phyloP scores from a whole-genome alignment of 2,888 invertebrate species.

The Glomeris marginata region DNA sequence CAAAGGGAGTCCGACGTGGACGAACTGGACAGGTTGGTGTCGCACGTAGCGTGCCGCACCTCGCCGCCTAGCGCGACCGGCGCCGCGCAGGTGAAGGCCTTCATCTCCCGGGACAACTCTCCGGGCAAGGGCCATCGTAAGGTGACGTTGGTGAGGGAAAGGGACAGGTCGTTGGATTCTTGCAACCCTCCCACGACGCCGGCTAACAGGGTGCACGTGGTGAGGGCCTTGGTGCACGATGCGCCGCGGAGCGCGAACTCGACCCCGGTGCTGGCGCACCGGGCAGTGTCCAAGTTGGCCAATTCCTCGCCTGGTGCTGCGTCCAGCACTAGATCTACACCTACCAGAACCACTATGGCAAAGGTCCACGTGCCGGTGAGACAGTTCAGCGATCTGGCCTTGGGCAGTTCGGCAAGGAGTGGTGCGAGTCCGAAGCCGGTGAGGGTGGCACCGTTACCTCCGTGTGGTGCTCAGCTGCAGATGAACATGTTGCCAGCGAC shows the following conservation, averaged over 20 bases:
- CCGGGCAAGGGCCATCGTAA: neutral
- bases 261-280: slow-evolving; percentile 12
- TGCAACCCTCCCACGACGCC: neutral
- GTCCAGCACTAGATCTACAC: slow-evolving; percentile 15
- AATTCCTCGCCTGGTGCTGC: slow-evolving; percentile 2
- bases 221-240: slow-evolving; percentile 11
- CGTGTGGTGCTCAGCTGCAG: slow-evolving; percentile 56
- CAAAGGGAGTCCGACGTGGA: slow-evolving; percentile 67
- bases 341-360: slow-evolving; percentile 11
- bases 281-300: slow-evolving; percentile 6
- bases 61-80: slow-evolving; percentile 1
- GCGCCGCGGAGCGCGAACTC: slow-evolving; percentile 16
- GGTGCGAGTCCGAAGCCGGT: slow-evolving; percentile 10
- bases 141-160: slow-evolving; percentile 9
- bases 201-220: slow-evolving; percentile 7
- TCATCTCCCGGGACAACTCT: slow-evolving; percentile 3
- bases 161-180: neutral
- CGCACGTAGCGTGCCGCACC: slow-evolving; percentile 29
- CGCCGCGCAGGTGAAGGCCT: slow-evolving; percentile 1
- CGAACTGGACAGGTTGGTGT: slow-evolving; percentile 54
- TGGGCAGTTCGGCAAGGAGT: slow-evolving; percentile 38
- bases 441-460: slow-evolving; percentile 39
- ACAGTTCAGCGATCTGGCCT: slow-evolving; percentile 14
- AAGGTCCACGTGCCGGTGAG: slow-evolving; percentile 11
- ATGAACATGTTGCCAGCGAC: slow-evolving; percentile 37